A percentile compares a stretch with the other conserved stretches of the same genome.
Evolutionary conservation across 2,113 vertebrate genomes (phyloP).

Genomic region (Opisthocomus hoazin): DNA sequence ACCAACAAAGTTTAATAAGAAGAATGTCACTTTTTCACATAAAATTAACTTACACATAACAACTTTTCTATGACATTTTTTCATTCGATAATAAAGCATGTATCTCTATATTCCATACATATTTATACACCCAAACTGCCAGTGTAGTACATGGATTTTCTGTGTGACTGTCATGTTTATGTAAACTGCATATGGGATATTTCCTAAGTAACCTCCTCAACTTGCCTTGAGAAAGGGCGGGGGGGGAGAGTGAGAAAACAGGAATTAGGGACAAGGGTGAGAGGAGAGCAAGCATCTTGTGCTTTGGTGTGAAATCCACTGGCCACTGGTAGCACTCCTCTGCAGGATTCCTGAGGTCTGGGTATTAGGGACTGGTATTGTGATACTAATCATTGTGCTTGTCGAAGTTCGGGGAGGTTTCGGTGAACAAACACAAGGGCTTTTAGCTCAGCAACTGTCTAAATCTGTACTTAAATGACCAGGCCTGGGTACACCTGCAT

Average conservation of each 20-base stretch:
- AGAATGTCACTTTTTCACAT: neutral
- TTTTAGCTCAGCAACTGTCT: neutral
- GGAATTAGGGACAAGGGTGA: neutral
- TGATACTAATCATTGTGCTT: neutral
- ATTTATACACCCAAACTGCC: neutral
- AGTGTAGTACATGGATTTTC: neutral
- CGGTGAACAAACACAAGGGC: neutral
- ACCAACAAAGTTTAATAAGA: neutral
- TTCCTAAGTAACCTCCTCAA: neutral
- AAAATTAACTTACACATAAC: too few species aligned
- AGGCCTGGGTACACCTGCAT: neutral
- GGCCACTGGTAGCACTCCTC: neutral
- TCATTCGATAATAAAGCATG: neutral
- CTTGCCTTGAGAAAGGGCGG: neutral
- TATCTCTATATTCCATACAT: neutral
- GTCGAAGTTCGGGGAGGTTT: neutral
- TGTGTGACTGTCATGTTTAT: neutral
- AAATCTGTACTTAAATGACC: neutral
- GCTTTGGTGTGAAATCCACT: neutral
- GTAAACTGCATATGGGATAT: neutral
- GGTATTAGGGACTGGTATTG: neutral
- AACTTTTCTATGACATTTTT: neutral
- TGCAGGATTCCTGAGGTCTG: neutral
- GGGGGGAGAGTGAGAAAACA: too few species aligned
- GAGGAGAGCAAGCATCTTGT: neutral